Conservation (phyloP, 64 coral and sea anemone species). For the Montipora cactus region DNA sequence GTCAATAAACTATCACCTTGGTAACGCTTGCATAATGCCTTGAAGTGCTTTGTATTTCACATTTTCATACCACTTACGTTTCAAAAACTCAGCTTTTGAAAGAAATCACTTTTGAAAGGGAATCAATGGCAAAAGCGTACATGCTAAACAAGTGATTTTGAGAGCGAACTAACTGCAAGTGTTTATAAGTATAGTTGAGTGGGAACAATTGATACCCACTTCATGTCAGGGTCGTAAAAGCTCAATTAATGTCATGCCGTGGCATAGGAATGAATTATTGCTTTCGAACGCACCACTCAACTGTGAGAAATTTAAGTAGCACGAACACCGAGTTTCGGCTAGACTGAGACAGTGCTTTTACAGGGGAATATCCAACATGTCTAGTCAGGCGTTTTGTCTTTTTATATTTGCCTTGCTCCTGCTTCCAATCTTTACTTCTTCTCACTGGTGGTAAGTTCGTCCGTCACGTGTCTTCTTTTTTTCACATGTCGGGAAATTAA, state of each 20-base stretch:
- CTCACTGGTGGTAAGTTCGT: conserved; percentile 25
- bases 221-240: not conserved
- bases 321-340: not conserved
- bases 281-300: not conserved
- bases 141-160: not conserved
- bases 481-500: not conserved
- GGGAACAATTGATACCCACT: not conserved
- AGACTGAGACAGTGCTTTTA: not conserved
- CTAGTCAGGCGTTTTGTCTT: not conserved
- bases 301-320: not conserved
- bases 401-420: not conserved
- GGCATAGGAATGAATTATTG: not conserved
- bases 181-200: not conserved
- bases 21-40: not conserved
- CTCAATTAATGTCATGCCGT: not conserved
- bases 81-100: not conserved
- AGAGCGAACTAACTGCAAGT: not conserved
- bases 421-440: not conserved
- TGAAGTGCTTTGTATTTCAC: not conserved
- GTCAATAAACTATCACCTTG: not conserved
- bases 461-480: not conserved
- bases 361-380: not conserved
- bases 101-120: not conserved
- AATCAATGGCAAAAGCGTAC: not conserved
- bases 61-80: not conserved